These are phyloP conservation scores for Caenorhabditis uteleia DNA, from an alignment of 2,888 invertebrate genomes.

Conservation along the genomic window DNA sequence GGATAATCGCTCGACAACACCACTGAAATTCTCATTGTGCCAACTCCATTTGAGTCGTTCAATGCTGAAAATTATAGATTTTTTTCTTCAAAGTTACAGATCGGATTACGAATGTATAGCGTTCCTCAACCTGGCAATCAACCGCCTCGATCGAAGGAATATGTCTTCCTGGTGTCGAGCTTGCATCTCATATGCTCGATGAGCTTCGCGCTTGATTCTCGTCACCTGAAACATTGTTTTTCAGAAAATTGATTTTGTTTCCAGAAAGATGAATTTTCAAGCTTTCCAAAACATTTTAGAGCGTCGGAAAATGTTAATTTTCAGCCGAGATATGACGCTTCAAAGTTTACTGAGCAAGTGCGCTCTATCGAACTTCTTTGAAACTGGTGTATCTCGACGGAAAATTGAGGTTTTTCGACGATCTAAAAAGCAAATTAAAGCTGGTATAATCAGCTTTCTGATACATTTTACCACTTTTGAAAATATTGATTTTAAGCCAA, in stretches of 20 bases:
- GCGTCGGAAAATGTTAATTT: too few relatives aligned
- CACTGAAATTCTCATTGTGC: constrained; percentile 55
- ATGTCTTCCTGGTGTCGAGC: constrained; percentile 68
- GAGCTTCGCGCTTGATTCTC: constrained; percentile 62
- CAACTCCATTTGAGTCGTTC: constrained; percentile 59
- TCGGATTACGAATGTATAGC: constrained; percentile 47
- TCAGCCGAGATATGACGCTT: too few relatives aligned
- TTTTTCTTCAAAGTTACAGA: neutral
- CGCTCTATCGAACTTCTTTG: constrained; percentile 7
- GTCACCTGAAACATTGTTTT: constrained; percentile 35
- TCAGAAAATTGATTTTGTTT: too few relatives aligned
- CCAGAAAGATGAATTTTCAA: neutral
- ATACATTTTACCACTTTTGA: too few relatives aligned
- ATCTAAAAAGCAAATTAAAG: too few relatives aligned
- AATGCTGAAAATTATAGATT: constrained; percentile 27
- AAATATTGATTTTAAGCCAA: too few relatives aligned
- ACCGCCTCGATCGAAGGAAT: constrained; percentile 56
- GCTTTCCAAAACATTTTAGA: too few relatives aligned
- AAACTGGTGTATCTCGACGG: too few relatives aligned
- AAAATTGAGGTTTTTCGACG: too few relatives aligned
- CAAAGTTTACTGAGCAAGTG: constrained; percentile 1
- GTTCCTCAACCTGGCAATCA: constrained; percentile 53
- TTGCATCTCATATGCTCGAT: constrained; percentile 66
- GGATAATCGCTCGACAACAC: constrained; percentile 54
- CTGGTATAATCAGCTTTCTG: too few relatives aligned